Conservation (phyloP, 2,888 invertebrate species). For the Galerucella pusilla region DNA sequence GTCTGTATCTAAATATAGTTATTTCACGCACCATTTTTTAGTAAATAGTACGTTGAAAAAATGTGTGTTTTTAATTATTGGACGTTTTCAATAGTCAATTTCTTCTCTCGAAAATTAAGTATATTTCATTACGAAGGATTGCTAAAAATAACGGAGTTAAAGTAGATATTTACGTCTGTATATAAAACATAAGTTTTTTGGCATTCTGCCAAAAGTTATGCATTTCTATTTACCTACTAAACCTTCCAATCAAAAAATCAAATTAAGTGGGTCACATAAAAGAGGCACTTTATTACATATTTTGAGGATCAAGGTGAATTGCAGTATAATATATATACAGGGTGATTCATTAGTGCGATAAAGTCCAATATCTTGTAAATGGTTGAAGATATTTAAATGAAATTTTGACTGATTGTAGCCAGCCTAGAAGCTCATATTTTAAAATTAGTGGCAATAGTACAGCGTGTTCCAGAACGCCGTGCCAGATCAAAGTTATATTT, state of each 20-base stretch:
- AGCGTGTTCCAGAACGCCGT: too few relatives aligned
- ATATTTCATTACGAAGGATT: slow-evolving; percentile 1
- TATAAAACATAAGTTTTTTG: slow-evolving; percentile 7
- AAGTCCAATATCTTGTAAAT: too few relatives aligned
- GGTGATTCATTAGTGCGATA: too few relatives aligned
- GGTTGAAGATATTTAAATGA: too few relatives aligned
- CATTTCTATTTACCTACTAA: slow-evolving; percentile 7
- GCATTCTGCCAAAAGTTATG: slow-evolving; percentile 4
- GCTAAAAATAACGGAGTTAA: slow-evolving; percentile 2
- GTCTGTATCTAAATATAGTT: too few relatives aligned
- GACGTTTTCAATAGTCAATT: neutral
- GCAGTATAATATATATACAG: neutral
- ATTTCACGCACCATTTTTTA: too few relatives aligned
- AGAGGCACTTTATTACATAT: neutral
- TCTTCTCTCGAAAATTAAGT: neutral
- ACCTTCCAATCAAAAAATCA: neutral
- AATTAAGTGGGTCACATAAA: slow-evolving; percentile 10
- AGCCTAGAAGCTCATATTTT: too few relatives aligned
- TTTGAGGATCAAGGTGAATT: neutral
- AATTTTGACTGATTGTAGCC: too few relatives aligned
- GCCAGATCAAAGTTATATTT: too few relatives aligned
- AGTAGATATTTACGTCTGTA: slow-evolving; percentile 6
- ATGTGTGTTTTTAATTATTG: too few relatives aligned
- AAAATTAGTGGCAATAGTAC: too few relatives aligned
- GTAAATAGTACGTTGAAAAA: too few relatives aligned